Evolutionary conservation across 2,888 invertebrate genomes (phyloP).

Genomic region (Priocnemis perturbator): DNA sequence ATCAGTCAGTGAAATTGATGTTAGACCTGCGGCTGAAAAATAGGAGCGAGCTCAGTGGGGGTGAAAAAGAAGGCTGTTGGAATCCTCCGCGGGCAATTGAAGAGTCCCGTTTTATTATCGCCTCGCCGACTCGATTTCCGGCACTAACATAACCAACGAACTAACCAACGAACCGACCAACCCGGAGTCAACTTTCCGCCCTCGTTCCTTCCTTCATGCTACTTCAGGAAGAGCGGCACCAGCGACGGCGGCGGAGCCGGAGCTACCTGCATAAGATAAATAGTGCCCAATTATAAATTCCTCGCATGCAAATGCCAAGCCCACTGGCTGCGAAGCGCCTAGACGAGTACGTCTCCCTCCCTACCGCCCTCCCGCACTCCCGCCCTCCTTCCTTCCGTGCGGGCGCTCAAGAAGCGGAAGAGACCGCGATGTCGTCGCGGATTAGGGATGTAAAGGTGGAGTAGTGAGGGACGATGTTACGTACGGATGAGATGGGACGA

Average conservation of each 20-base stretch:
- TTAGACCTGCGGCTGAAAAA: too few relatives aligned
- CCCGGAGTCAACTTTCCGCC: constrained; percentile 27
- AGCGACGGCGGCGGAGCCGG: constrained; percentile 12
- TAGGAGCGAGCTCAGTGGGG: too few relatives aligned
- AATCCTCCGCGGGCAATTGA: background rate
- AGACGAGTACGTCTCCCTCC: constrained; percentile 31
- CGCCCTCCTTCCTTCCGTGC: constrained; percentile 48
- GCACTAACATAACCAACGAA: constrained; percentile 29
- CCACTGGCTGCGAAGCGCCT: constrained; percentile 41
- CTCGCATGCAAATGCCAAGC: constrained; percentile 58
- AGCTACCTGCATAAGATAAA: constrained; percentile 53
- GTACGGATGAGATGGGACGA: constrained; percentile 22
- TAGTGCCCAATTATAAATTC: constrained; percentile 64
- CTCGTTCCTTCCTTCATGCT: constrained; percentile 31
- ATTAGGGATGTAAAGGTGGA: constrained; percentile 7
- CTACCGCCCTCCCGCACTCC: too few relatives aligned
- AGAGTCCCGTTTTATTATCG: constrained; percentile 26
- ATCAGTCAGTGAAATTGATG: too few relatives aligned
- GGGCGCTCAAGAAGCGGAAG: constrained; percentile 52
- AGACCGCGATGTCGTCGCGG: constrained; percentile 38
- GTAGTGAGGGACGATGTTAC: background rate
- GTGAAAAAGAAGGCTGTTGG: too few relatives aligned
- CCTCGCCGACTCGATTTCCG: constrained; percentile 28
- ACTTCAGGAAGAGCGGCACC: constrained; percentile 22
- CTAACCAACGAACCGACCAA: constrained; percentile 40